Evolutionary conservation across 2,113 vertebrate genomes (phyloP), one percentile per base, ranked within the genome.

Genomic region (Neofelis nebulosa): DNA sequence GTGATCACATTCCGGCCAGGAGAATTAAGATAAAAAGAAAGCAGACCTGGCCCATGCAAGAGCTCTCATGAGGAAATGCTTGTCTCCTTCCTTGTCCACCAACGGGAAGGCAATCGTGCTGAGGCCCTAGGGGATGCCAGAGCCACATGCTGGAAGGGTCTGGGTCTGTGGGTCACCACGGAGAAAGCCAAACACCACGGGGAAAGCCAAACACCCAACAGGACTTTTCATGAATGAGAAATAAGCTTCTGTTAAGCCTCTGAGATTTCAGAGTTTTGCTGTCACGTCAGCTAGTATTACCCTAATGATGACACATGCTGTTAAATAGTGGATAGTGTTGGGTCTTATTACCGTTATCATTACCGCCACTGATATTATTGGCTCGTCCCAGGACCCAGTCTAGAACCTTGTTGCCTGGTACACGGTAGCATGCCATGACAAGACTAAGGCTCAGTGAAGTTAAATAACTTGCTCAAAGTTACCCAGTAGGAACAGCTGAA

Each of bases 321-420:
- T 31, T 23, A 16, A 12, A 38, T 0, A 55, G 12, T 2, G 7
- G 16, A 0, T 9, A 19, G 8, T 0, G 29, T 2, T n/a, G 36
- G 61, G 50, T 83, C 5, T 9, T 12, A 13, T 0, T 48, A 4
- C 9, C 2, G 36, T 14, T 0, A 18, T 12, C 50, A 1, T n/a
- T 23, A 48, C 23, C 21, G 3, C 45, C 15, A 1, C 25, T 18
- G 16, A 36, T 31, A 9, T 48, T 21, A 7, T 2, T 29, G 48
- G 48, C 21, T 89, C 65, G 80, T 80, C 63, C 73, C 4, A 19
- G 57, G 1, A 19, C 21, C 68, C 29, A 29, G 0, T 7, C 71
- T 41, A 71, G 80, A 66, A 4, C 41, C 14, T 5, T 52, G 31
- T n/a, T n/a, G 81, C 61, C 86, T 45, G 25, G 36, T 0, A 50